Base-by-base conservation (phyloP, 2,888 invertebrate species). In the Allacma fusca region DNA sequence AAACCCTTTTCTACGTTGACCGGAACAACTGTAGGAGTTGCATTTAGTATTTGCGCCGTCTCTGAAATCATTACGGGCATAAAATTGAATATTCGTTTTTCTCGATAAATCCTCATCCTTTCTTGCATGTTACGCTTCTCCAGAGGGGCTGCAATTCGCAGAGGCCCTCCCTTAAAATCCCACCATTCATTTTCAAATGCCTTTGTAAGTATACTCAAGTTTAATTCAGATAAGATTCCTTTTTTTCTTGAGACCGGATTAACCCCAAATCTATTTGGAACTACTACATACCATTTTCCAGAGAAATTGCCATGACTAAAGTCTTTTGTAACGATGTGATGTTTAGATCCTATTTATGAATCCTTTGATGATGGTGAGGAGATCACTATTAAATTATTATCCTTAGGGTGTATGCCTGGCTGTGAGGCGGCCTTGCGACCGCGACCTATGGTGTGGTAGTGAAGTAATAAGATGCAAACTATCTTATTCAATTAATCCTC, bases 121-220 rank as follows among this genome's bases (percentile, higher is more conserved):
- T 34, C 4, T 26, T 24, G 2, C 28, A 1, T 28, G 2, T 26
- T 9, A 28, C 2, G 1, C 19, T 16, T 19, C 19, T 26, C 7
- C 9, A 13, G 2, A 0, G 68, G 68, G 2, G n/a, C 40, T 19
- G 19, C 34, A n/a, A 68, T 68, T n/a, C 40, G 5, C 5, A 68
- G 7, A 19, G 19, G n/a, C 1, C 34, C n/a, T 12, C 68, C 34
- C 34, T 68, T 2, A n/a, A 68, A n/a, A 34, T 68, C 68, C n/a
- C 5, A 19, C 34, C 68, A 68, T 68, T 7, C 34, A 40, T 68
- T 68, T 21, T 34, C 16, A n/a, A 68, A 68, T 34, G 40, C 5
- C 7, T 23, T n/a, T 29, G 13, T 34, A 2, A 21, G 7, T 67
- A 19, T 28, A 1, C 24, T 19, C 19, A 28, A 26, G 9, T 19